Conservation (phyloP, 2,113 vertebrate genomes). For the Zosterops hypoxanthus region DNA sequence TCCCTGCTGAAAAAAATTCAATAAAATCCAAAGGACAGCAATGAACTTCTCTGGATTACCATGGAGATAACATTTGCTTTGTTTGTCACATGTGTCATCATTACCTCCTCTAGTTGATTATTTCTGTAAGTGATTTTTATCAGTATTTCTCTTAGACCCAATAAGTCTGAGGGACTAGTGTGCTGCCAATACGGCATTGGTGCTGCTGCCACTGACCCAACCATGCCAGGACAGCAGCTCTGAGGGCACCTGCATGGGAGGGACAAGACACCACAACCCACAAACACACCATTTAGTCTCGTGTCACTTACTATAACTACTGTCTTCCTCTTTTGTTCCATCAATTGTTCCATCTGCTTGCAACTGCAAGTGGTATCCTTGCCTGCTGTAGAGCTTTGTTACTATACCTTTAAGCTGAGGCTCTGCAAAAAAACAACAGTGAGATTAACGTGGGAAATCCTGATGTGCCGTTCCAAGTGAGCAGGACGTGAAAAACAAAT, state of each 20-base stretch:
- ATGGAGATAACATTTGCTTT: constrained; percentile 79
- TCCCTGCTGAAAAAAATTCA: constrained; percentile 56
- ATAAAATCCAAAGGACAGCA: constrained; percentile 75
- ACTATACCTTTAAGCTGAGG: constrained; percentile 99
- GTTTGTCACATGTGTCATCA: constrained; percentile 66
- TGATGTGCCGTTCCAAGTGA: neutral
- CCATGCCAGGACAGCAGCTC: neutral
- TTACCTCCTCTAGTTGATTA: constrained; percentile 58
- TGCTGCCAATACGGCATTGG: neutral
- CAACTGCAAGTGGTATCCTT: constrained; percentile 98
- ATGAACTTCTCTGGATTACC: constrained; percentile 71
- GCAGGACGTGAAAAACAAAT: neutral
- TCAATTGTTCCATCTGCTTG: constrained; percentile 99
- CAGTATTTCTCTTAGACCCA: constrained; percentile 7
- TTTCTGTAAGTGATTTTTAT: constrained; percentile 10
- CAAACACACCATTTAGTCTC: constrained; percentile 22
- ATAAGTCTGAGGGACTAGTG: neutral
- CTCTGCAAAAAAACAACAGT: constrained; percentile 81
- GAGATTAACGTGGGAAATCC: constrained; percentile 56
- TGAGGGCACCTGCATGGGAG: neutral
- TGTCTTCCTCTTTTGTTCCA: constrained; percentile 98
- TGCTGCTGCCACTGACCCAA: neutral
- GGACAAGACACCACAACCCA: constrained; percentile 10
- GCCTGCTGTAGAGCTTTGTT: constrained; percentile 98
- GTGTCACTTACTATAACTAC: constrained; percentile 91